These are phyloP conservation scores for Etheostoma nigrum DNA, from an alignment of 2,797 vertebrate species.

Conservation along the genomic window DNA sequence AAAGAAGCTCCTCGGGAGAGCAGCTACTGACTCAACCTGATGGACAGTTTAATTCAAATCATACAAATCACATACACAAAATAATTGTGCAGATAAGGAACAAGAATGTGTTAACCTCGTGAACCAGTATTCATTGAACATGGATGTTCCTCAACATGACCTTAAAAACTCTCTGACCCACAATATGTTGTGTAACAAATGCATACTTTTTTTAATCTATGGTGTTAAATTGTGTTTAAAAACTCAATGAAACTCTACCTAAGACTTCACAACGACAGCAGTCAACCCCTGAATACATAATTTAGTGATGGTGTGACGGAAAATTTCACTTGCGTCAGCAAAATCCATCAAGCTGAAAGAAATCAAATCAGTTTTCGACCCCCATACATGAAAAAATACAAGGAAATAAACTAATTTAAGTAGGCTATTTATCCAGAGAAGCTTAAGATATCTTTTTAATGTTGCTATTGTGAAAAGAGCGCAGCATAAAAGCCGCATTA, in stretches of 20 bases:
- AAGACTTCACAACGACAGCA: slow-evolving; percentile 10
- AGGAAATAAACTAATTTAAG: background rate
- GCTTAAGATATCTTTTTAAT: background rate
- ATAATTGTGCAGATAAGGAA: background rate
- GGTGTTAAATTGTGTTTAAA: background rate
- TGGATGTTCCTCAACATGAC: slow-evolving; percentile 3
- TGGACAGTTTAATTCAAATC: background rate
- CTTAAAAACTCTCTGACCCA: slow-evolving; percentile 12
- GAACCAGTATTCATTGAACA: slow-evolving; percentile 9
- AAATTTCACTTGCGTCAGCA: slow-evolving; percentile 78
- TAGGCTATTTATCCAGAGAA: background rate
- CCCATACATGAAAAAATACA: background rate
- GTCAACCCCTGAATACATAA: slow-evolving; percentile 56
- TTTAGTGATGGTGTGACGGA: slow-evolving; percentile 64
- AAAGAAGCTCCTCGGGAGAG: slow-evolving; percentile 30
- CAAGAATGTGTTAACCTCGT: background rate
- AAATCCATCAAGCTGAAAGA: slow-evolving; percentile 61
- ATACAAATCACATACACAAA: slow-evolving; percentile 11
- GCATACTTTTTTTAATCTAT: background rate
- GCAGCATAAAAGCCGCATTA: slow-evolving; percentile 71
- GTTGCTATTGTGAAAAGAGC: slow-evolving; percentile 6
- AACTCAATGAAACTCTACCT: background rate
- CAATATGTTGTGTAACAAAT: background rate
- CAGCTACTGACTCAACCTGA: slow-evolving; percentile 25
- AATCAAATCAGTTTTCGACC: slow-evolving; percentile 34